Evolutionary conservation across 2,113 vertebrate genomes (phyloP).

Genomic region (Bathybates hornii): DNA sequence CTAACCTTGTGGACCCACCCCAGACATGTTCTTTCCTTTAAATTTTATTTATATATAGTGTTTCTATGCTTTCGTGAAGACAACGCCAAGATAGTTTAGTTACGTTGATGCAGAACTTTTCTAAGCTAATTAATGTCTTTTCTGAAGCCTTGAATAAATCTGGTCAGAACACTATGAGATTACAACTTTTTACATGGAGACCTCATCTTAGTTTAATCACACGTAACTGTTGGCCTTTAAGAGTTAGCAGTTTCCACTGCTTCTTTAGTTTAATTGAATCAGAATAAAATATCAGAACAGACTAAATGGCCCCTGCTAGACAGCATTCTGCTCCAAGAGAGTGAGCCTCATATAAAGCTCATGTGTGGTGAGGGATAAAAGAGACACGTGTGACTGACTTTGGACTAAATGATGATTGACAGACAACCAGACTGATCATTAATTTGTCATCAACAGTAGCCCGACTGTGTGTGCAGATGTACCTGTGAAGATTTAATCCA

Average conservation of each 20-base stretch:
- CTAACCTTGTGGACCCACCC: background rate
- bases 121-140: background rate
- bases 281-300: background rate
- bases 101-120: background rate
- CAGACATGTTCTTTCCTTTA: background rate
- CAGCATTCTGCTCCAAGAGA: background rate
- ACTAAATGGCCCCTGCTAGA: background rate
- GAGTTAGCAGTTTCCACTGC: background rate
- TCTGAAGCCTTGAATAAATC: background rate
- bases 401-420: background rate
- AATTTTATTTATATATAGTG: background rate
- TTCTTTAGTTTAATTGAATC: background rate
- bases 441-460: background rate
- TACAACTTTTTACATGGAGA: background rate
- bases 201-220: background rate
- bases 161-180: background rate
- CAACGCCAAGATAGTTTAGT: background rate
- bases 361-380: background rate
- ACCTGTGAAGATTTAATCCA: background rate
- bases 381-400: background rate
- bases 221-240: background rate
- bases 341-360: background rate
- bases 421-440: background rate
- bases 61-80: background rate
- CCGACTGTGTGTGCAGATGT: background rate